Evolutionary conservation across 1,140 invertebrate species (phyloP), one percentile per base, ranked within the genome.

Genomic region (Conus betulinus): DNA sequence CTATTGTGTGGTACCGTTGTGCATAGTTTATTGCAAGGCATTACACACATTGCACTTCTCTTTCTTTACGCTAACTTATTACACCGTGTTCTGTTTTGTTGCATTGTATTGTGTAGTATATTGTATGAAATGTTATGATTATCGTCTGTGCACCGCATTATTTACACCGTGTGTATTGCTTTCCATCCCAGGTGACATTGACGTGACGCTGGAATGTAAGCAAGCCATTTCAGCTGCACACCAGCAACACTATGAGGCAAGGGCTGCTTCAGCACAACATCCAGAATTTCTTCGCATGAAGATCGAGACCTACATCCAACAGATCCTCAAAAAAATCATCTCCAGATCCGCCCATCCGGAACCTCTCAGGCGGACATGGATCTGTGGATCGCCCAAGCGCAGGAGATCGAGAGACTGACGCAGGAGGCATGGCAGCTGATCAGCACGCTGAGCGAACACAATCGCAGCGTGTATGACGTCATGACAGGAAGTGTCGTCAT

Each of bases 401-500:
- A 84, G 27, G 60, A 88, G 25, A 84, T 67, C 23, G 88, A 89
- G 17, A 63, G 79, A 39, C 82, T 90, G 53, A 88, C 89, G 0
- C 82, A 89, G 25, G 84, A 90, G 17, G 87, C 90, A 25, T 27
- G 87, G 1, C 39, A 79, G 51, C 39, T 87, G 27, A 89, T 91
- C 3, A 85, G 87, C 63, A 71, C 84, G 3, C 81, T 91, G 39
- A 89, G 89, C 85, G 88, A 90, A 78, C 90, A 90, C 81, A 88
- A 88, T n/a, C 88, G 91, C 39, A 76, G 85, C 8, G 88, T 91
- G 17, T 88, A 88, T 11, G 87, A 90, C 52, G 88, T 91, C 39
- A 89, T 63, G 67, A 83, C 87, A 25, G 91, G 91, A 25, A 91
- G 91, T 88, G 88, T 91, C 0, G 52, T 91, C 23, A 88, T 91